Percentiles rank a stretch among this genome's conserved stretches.
Conservation (phyloP, 2,888 invertebrate species). For the Hydrotaea cyrtoneurina region DNA sequence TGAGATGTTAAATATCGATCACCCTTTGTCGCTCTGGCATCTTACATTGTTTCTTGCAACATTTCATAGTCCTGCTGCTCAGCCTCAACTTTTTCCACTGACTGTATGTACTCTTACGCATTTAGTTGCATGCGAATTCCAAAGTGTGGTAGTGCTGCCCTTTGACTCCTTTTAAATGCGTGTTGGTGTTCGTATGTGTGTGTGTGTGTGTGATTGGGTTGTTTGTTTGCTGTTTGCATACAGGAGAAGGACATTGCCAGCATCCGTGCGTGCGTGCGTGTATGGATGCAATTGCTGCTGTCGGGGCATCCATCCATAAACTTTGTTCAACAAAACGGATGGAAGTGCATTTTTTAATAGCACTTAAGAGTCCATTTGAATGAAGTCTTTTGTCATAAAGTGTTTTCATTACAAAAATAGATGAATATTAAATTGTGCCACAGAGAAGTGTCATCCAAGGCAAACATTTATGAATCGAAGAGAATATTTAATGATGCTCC, state of each 20-base stretch:
- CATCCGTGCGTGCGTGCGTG: background rate
- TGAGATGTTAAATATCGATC: too few species aligned
- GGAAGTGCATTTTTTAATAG: slow-evolving; percentile 40
- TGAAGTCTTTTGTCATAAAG: slow-evolving; percentile 34
- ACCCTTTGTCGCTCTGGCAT: too few species aligned
- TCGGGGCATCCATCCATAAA: slow-evolving; percentile 12
- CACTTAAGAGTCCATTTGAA: slow-evolving; percentile 39
- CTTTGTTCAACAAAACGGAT: slow-evolving; percentile 5
- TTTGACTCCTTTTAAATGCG: background rate
- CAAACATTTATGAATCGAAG: slow-evolving; percentile 31
- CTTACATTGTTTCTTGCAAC: too few species aligned
- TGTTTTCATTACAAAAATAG: slow-evolving; percentile 41
- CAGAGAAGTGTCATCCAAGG: slow-evolving; percentile 25
- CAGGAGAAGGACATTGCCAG: background rate
- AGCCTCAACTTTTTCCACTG: background rate
- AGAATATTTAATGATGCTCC: background rate
- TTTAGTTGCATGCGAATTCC: background rate
- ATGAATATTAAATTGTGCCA: slow-evolving; percentile 36
- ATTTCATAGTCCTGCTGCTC: too few species aligned
- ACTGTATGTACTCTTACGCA: slow-evolving; percentile 9
- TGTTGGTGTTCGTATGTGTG: background rate
- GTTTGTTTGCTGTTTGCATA: background rate
- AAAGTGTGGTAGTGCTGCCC: background rate
- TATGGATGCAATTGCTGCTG: background rate
- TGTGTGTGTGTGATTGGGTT: background rate